Conservation (phyloP, 2,888 invertebrate genomes). For the Apodemia zela region DNA sequence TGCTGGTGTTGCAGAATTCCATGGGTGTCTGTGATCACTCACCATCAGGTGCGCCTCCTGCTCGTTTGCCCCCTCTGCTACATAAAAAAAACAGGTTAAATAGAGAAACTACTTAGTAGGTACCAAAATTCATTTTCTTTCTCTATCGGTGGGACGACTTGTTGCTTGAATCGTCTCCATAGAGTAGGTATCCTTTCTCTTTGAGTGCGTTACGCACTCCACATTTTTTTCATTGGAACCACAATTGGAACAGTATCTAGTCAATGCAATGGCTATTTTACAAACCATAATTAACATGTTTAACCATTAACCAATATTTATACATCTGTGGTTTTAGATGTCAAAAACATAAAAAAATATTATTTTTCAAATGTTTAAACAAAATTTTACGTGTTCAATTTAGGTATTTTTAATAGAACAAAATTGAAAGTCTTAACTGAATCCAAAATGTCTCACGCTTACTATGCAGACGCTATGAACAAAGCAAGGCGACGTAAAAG, state of each 20-base stretch:
- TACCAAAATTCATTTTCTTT: too few relatives aligned
- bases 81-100: too few relatives aligned
- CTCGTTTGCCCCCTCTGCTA: too few relatives aligned
- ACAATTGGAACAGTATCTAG: neutral
- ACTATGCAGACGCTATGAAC: constrained; percentile 45
- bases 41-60: too few relatives aligned
- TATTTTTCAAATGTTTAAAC: neutral
- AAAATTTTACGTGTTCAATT: neutral
- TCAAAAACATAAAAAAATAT: neutral
- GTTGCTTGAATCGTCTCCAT: too few relatives aligned
- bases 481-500: constrained; percentile 44
- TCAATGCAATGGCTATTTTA: neutral
- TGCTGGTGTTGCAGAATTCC: too few relatives aligned
- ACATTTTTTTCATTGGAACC: too few relatives aligned
- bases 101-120: too few relatives aligned
- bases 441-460: constrained; percentile 43
- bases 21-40: too few relatives aligned
- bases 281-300: neutral
- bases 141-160: too few relatives aligned
- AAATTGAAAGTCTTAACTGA: neutral
- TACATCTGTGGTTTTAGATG: neutral
- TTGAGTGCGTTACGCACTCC: too few relatives aligned
- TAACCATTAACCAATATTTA: neutral
- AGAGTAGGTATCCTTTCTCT: too few relatives aligned
- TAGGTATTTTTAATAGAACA: neutral